Percentiles rank a stretch among this genome's conserved stretches.
phyloP scores from a whole-genome alignment of 2,113 vertebrate species.

The Ascaphus truei region DNA sequence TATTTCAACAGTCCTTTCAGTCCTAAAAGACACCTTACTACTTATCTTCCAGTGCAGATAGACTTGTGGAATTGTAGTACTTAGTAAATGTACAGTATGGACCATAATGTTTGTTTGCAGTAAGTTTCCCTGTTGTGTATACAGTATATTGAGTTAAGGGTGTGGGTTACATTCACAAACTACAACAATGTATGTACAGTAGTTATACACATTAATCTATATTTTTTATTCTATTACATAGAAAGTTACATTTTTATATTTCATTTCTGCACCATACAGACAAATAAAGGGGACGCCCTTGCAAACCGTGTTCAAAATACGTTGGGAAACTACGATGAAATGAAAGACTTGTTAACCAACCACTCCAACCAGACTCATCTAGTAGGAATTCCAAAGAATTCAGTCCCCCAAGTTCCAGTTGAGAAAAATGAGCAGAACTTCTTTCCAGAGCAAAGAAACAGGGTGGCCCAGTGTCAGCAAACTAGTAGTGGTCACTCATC shows the following conservation, averaged over 20 bases:
- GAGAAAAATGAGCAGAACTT: constrained; percentile 73
- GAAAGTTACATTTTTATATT: constrained; percentile 43
- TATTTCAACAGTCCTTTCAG: no score
- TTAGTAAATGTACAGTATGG: no score
- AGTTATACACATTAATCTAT: no score
- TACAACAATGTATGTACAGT: no score
- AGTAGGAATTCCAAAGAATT: constrained; percentile 92
- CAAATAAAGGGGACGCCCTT: constrained; percentile 91
- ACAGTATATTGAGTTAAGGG: no score
- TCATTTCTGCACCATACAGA: constrained; percentile 58
- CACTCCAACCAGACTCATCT: constrained; percentile 95
- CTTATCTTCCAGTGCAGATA: no score
- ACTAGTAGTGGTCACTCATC: constrained; percentile 48
- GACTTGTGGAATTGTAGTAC: no score
- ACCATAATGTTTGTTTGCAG: no score
- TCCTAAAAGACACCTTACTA: no score
- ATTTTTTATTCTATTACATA: constrained; percentile 40
- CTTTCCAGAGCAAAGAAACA: constrained; percentile 73
- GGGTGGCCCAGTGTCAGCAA: constrained; percentile 64
- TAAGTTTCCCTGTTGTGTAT: no score
- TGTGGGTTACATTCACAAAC: no score
- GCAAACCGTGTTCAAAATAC: constrained; percentile 92
- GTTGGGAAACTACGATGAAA: constrained; percentile 90
- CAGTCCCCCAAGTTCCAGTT: constrained; percentile 74
- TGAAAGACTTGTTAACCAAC: constrained; percentile 91